Percentiles rank a stretch among this genome's conserved stretches.
phyloP scores from a whole-genome alignment of 1,140 invertebrate genomes.

The Drosophila ananassae region DNA sequence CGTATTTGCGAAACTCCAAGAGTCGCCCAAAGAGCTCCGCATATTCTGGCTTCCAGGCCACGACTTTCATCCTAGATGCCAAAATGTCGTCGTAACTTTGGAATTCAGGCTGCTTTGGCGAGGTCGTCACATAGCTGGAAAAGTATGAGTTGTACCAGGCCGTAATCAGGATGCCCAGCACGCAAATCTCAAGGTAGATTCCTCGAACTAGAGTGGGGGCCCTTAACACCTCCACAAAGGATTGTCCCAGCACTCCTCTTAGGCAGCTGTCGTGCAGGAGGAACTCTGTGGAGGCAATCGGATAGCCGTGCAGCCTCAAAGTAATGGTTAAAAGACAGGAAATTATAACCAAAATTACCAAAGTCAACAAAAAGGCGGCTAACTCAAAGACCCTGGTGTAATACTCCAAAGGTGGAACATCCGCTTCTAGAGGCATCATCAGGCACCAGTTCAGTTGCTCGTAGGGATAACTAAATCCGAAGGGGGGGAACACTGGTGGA shows the following conservation, averaged over 20 bases:
- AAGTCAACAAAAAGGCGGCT: conserved; percentile 51
- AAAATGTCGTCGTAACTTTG: conserved; percentile 64
- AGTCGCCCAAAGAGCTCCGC: conserved; percentile 55
- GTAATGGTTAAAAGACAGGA: conserved; percentile 44
- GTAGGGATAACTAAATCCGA: conserved; percentile 60
- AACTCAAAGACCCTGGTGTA: conserved; percentile 69
- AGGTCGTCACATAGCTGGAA: conserved; percentile 69
- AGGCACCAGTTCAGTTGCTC: conserved; percentile 71
- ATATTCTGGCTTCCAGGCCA: conserved; percentile 61
- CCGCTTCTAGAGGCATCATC: conserved; percentile 67
- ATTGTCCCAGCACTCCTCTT: conserved; percentile 67
- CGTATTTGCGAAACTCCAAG: conserved; percentile 58
- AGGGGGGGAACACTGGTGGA: conserved; percentile 34
- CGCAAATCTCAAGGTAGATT: conserved; percentile 71
- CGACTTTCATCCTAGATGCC: conserved; percentile 52
- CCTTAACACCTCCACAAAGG: conserved; percentile 56
- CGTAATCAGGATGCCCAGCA: conserved; percentile 69
- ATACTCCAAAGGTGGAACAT: conserved; percentile 64
- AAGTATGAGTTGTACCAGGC: conserved; percentile 78
- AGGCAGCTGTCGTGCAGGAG: conserved; percentile 69
- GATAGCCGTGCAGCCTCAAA: conserved; percentile 55
- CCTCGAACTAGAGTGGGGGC: conserved; percentile 56
- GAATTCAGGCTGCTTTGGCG: conserved; percentile 54
- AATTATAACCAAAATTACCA: conserved; percentile 43
- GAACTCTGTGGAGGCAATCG: conserved; percentile 44